These are phyloP conservation scores for Patella ulyssiponensis DNA, from an alignment of 2,888 invertebrate species.

Conservation along the genomic window DNA sequence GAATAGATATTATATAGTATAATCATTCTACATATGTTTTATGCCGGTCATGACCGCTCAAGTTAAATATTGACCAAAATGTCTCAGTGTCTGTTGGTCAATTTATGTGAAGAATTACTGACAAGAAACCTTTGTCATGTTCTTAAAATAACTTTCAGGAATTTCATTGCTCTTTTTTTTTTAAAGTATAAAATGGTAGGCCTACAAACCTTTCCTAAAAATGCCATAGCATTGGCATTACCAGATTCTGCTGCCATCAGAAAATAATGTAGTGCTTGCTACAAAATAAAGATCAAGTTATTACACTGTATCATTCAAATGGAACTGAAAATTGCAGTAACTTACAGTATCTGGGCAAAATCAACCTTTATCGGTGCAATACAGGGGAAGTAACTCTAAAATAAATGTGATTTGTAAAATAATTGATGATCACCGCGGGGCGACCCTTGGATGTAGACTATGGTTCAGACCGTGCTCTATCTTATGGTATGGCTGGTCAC, in stretches of 20 bases:
- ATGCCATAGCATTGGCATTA: constrained; percentile 96
- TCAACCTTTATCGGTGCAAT: not conserved
- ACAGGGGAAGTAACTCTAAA: not conserved
- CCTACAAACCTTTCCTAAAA: constrained; percentile 87
- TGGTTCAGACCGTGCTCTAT: too few relatives aligned
- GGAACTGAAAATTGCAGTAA: not conserved
- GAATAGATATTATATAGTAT: constrained; percentile 8
- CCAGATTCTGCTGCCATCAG: constrained; percentile 93
- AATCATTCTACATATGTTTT: too few relatives aligned
- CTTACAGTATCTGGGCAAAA: not conserved
- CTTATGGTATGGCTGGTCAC: too few relatives aligned
- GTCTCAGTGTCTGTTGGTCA: too few relatives aligned
- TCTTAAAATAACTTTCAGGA: too few relatives aligned
- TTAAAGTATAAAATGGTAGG: too few relatives aligned
- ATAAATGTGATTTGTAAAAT: not conserved
- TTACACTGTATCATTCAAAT: not conserved
- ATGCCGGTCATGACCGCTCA: too few relatives aligned
- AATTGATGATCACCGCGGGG: not conserved
- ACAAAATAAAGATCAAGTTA: constrained; percentile 37
- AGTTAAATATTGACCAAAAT: too few relatives aligned
- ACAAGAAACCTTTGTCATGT: too few relatives aligned
- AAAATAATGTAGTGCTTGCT: constrained; percentile 73
- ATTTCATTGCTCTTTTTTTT: too few relatives aligned
- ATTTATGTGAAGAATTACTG: too few relatives aligned
- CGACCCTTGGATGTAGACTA: too few relatives aligned